Evolutionary conservation across 1,140 invertebrate genomes (phyloP), one percentile per base, ranked within the genome.

Genomic region (Aphaenogaster rudis): DNA sequence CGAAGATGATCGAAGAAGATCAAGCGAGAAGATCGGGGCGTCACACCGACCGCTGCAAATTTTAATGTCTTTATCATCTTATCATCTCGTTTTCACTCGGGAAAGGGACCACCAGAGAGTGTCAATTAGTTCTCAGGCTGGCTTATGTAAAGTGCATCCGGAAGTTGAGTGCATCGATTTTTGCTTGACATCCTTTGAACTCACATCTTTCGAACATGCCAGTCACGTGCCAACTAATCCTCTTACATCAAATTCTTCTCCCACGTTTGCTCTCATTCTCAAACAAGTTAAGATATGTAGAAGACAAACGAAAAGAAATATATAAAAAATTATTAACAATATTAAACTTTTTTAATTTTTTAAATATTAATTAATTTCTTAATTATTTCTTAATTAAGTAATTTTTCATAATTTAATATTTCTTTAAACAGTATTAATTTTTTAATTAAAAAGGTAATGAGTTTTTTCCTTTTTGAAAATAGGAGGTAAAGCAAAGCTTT

Each of bases 71-170:
- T 66, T 54, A 28, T 82, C 50, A 36, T 42, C 5, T 81, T 63
- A 45, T 72, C 64, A 81, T 69, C 67, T 59, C 17, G 21, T 36
- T 82, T 82, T 82, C 17, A 82, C 66, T 82, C 15, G 36, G 11
- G 42, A 78, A 64, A 78, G 36, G 15, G 78, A 81, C 63, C 63
- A 81, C 78, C 80, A 9, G 15, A 69, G 21, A 9, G 8, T 21
- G 13, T 17, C 67, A 48, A 48, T 72, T 72, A 45, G 28, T 52
- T 61, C 33, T 17, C 54, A 42, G 67, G 39, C 11, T 15, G 3
- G 52, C 72, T 57, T 72, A 61, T 74, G 66, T 28, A 82, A 61
- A 72, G 4, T 74, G 67, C 54, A 59, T 33, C 17, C 39, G 63
- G 48, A 71, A 72, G 45, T 28, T 57, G 50, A 52, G 15, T 72